phyloP scores from a whole-genome alignment of 2,113 vertebrate genomes.

The Etheostoma cragini region DNA sequence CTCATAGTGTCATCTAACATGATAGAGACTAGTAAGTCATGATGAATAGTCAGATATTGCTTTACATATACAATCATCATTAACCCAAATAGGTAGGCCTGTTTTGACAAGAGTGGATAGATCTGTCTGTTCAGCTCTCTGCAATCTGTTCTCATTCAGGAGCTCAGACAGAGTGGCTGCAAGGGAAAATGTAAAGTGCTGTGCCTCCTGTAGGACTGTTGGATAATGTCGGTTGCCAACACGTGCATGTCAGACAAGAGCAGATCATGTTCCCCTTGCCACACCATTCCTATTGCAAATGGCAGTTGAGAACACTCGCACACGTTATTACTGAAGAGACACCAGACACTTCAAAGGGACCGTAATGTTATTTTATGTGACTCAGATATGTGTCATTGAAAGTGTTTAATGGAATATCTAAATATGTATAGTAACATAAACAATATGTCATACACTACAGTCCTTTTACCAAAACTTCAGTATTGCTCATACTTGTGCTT shows the following conservation, averaged over 20 bases:
- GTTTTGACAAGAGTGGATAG: not conserved
- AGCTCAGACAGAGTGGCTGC: conserved; percentile 35
- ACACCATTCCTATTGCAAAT: conserved; percentile 29
- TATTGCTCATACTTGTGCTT: not conserved
- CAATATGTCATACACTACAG: not conserved
- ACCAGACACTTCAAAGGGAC: conserved; percentile 47
- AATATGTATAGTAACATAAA: not conserved
- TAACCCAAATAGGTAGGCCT: not conserved
- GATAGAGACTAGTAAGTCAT: not conserved
- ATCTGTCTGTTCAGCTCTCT: conserved; percentile 23
- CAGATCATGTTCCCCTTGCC: conserved; percentile 63
- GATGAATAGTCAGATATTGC: not conserved
- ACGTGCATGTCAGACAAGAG: conserved; percentile 59
- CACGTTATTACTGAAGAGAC: conserved; percentile 57
- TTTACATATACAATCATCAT: not conserved
- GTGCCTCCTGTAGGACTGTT: conserved; percentile 19
- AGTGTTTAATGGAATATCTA: not conserved
- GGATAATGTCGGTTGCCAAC: conserved; percentile 41
- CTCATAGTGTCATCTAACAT: not conserved
- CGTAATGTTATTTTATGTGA: conserved; percentile 14
- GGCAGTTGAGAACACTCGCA: conserved; percentile 55
- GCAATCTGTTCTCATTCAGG: conserved; percentile 20
- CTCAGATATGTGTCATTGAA: conserved; percentile 18
- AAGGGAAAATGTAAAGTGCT: conserved; percentile 35
- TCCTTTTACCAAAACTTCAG: not conserved